Conservation (phyloP, 2,113 vertebrate species). For the Cairina moschata region DNA sequence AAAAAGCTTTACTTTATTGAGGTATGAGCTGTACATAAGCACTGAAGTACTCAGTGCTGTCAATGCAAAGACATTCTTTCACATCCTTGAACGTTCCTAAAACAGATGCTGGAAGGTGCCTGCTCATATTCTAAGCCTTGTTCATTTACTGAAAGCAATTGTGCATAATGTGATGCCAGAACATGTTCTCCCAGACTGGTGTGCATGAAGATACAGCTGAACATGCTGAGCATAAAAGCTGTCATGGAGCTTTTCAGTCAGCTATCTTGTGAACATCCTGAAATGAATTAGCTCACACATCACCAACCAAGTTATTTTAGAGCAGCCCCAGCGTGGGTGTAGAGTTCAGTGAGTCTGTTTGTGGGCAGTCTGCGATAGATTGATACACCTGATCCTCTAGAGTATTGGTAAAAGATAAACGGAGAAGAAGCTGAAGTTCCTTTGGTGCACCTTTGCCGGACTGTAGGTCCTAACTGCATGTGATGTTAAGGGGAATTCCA, state of each 20-base stretch:
- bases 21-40: background rate
- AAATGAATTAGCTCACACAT: background rate
- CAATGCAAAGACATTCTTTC: background rate
- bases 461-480: background rate
- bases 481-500: background rate
- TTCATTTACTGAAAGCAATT: background rate
- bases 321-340: rapidly evolving
- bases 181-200: background rate
- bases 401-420: background rate
- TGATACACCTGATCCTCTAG: background rate
- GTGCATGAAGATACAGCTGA: no score
- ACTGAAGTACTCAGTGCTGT: background rate
- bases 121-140: background rate
- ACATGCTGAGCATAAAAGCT: no score
- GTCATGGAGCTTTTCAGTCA: background rate
- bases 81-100: background rate
- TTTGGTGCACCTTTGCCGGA: background rate
- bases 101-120: background rate
- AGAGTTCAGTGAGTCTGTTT: background rate
- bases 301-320: background rate
- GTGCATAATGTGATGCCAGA: background rate
- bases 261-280: background rate
- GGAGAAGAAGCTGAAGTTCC: background rate
- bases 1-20: background rate
- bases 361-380: background rate